phyloP scores from a whole-genome alignment of 2,888 invertebrate genomes.

The Endomychus coccineus region DNA sequence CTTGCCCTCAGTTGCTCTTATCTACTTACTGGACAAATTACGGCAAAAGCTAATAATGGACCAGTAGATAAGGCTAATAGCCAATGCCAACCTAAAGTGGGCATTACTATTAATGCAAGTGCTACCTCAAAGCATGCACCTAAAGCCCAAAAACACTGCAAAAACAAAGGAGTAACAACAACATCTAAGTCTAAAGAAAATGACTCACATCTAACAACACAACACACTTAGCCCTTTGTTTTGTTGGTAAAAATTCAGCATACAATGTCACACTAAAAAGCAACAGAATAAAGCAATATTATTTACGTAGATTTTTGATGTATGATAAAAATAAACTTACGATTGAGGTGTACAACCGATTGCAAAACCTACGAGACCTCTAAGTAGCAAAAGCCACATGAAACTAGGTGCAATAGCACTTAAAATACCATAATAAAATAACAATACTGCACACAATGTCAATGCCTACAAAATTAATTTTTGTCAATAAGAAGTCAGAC shows the following conservation, averaged over 20 bases:
- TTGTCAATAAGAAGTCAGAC: neutral
- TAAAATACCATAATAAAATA: slow-evolving; percentile 85
- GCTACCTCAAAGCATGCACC: slow-evolving; percentile 92
- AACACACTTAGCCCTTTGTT: slow-evolving; percentile 90
- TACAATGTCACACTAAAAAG: slow-evolving; percentile 84
- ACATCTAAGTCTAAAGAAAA: slow-evolving; percentile 1
- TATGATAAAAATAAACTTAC: slow-evolving; percentile 51
- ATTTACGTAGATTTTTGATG: slow-evolving; percentile 1
- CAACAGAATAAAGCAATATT: too few relatives aligned
- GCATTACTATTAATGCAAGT: slow-evolving; percentile 84
- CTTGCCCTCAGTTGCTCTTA: too few relatives aligned
- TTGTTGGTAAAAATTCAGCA: slow-evolving; percentile 91
- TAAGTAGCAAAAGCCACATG: slow-evolving; percentile 80
- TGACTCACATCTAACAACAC: slow-evolving; percentile 83
- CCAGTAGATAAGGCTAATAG: slow-evolving; percentile 84
- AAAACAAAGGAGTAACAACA: slow-evolving; percentile 12
- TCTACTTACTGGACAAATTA: slow-evolving; percentile 66
- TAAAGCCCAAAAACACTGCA: slow-evolving; percentile 90
- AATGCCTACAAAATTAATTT: slow-evolving; percentile 65
- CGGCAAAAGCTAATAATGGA: slow-evolving; percentile 76
- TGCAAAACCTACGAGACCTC: slow-evolving; percentile 90
- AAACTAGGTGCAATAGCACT: slow-evolving; percentile 89
- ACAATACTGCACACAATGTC: slow-evolving; percentile 78
- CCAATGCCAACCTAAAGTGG: slow-evolving; percentile 86
- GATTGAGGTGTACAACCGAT: slow-evolving; percentile 96